Base-by-base conservation (phyloP, 2,113 vertebrate genomes). In the Regulus satrapa region DNA sequence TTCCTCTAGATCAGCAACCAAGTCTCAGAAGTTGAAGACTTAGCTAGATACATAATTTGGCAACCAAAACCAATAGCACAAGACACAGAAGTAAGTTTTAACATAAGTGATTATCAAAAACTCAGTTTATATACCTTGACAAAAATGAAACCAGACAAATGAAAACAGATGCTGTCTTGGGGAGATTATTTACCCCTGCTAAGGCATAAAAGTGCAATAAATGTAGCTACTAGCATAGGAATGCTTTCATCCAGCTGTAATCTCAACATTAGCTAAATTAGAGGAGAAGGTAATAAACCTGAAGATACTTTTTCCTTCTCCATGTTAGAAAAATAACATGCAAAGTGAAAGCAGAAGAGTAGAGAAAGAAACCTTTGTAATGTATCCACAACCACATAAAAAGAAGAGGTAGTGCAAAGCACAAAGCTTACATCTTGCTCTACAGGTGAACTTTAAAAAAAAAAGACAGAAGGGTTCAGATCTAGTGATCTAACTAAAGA, bases 91-190 rank as follows among this genome's bases (percentile, higher is more conserved):
- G 20, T 34, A 85, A 91, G 54, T 73, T 92, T 71, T 93, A 69
- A 83, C 83, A 9, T 43, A 94, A 66, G 49, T 72, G n/a, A 88
- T 71, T 90, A 88, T 56, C 55, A 71, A 56, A 93, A 87, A 5
- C 72, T 83, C 28, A 51, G 46, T 80, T 88, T 69, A 38, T 48
- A 83, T 19, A 67, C n/a, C n/a, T 76, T 76, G 93, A 66, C 36
- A 85, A 79, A 91, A 95, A 82, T 88, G 71, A 88, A 95, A 88
- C 49, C 23, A 85, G 81, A 90, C 67, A 83, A 89, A 88, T 63
- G 75, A 83, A 87, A 88, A 73, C 75, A 93, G 66, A 69, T 83
- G 71, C 25, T 91, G 46, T 92, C 81, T 93, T 90, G 32, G 38
- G 94, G 87, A 4, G 0, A 88, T 85, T 89, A 89, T 83, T 94